Percentiles rank a stretch among this genome's conserved stretches.
phyloP scores from a whole-genome alignment of 2,113 vertebrate genomes.

The Hyaena hyaena region DNA sequence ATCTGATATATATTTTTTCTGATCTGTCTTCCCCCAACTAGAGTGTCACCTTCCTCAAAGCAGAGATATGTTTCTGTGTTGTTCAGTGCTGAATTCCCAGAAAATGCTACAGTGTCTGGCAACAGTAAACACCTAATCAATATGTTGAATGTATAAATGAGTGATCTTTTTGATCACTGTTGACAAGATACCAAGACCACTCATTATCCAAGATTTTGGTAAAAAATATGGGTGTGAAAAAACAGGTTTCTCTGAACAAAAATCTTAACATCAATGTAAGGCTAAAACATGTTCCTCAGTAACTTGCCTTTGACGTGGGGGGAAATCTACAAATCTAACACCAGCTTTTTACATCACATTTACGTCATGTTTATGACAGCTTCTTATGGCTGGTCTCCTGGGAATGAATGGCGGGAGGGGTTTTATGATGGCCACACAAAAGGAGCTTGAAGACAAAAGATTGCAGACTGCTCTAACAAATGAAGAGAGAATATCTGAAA shows the following conservation, averaged over 20 bases:
- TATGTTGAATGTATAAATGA: not conserved
- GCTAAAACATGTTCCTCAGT: not conserved
- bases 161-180: not conserved
- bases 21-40: not conserved
- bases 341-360: not conserved
- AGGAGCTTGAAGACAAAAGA: not conserved
- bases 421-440: not conserved
- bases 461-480: not conserved
- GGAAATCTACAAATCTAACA: not conserved
- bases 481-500: conserved; percentile 35
- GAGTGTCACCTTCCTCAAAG: not conserved
- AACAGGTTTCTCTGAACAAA: not conserved
- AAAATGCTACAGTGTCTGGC: not conserved
- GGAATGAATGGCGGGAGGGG: not conserved
- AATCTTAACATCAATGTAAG: not conserved
- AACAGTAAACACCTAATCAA: not conserved
- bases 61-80: not conserved
- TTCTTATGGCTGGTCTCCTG: not conserved
- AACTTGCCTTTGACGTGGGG: not conserved
- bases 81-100: not conserved
- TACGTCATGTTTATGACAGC: not conserved
- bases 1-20: not conserved
- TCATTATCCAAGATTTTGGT: not conserved
- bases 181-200: not conserved
- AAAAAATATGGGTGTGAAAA: not conserved